These are phyloP conservation scores for Tribolium madens DNA, from an alignment of 1,140 invertebrate species.

Conservation along the genomic window DNA sequence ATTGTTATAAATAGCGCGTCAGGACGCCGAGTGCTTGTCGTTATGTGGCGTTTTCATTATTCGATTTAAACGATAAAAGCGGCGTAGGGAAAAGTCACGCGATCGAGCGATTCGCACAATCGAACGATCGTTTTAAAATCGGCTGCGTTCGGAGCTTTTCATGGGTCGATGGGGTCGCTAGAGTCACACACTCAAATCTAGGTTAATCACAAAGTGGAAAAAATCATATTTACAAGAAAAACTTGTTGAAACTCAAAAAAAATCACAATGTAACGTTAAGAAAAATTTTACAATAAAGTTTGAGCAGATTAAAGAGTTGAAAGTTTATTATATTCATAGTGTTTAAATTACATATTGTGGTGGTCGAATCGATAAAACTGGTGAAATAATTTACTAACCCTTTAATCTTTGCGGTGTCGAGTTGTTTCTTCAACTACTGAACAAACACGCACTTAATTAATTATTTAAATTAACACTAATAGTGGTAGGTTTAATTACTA, in stretches of 20 bases:
- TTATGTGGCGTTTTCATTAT: constrained; percentile 43
- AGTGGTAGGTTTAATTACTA: neutral
- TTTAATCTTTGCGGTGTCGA: neutral
- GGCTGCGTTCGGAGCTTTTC: neutral
- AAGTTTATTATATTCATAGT: neutral
- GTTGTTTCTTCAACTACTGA: neutral
- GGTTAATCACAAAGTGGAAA: neutral
- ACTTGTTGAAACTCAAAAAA: neutral
- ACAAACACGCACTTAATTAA: neutral
- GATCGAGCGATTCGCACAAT: constrained; percentile 45
- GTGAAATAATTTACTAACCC: neutral
- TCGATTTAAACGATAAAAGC: constrained; percentile 45
- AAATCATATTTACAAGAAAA: neutral
- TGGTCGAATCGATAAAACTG: neutral
- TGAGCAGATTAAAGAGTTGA: neutral
- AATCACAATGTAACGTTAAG: neutral
- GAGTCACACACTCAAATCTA: neutral
- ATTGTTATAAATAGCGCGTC: constrained; percentile 37
- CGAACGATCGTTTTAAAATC: constrained; percentile 43
- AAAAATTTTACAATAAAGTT: neutral
- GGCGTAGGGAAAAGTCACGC: constrained; percentile 33
- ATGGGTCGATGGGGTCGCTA: neutral
- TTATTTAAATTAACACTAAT: neutral
- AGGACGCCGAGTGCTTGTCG: constrained; percentile 10
- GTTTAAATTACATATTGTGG: neutral